Evolutionary conservation across 2,888 invertebrate species (phyloP), one percentile per base, ranked within the genome.

Genomic region (Poecilus cupreus): DNA sequence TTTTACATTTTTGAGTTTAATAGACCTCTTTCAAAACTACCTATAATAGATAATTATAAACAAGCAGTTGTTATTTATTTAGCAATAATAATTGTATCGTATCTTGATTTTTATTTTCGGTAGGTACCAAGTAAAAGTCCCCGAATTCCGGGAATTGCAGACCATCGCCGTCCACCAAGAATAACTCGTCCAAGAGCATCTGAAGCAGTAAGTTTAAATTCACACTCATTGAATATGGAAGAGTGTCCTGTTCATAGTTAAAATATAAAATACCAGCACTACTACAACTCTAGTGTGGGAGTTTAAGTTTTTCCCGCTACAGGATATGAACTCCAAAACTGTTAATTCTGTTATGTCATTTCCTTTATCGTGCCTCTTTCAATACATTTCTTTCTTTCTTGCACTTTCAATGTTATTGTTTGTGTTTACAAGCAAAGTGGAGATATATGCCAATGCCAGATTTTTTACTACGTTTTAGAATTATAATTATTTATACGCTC

Each of bases 111-210:
- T 32, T 6, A 16, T 78, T 78, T 26, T 46, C 46, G 43, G 11
- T 39, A 80, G 80, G 37, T 80, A 57, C 72, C 80, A 20, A 54
- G 80, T 4, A 80, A 80, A 57, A 80, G 80, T 39, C 72, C 80
- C 24, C 70, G 80, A 37, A 13, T 80, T 6, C 11, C 80, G 39
- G 80, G 80, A 13, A n/a, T 80, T 10, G 10, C 57, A 3, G 80
- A 80, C n/a, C 72, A 80, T 72, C 70, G 80, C 24, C 80, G 80
- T 37, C 78, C 78, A 6, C 3, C 72, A 54, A 54, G 80, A 43
- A 11, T 57, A 22, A 24, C 72, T 8, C 72, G 80, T 5, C 80
- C 80, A 22, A 80, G 80, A 72, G 72, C 72, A 72, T 54, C 80
- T 10, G 80, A 80, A n/a, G 72, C 70, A 26, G 80, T 80, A 72